Conservation (phyloP, 2,113 vertebrate species). For the Narcine bancroftii region DNA sequence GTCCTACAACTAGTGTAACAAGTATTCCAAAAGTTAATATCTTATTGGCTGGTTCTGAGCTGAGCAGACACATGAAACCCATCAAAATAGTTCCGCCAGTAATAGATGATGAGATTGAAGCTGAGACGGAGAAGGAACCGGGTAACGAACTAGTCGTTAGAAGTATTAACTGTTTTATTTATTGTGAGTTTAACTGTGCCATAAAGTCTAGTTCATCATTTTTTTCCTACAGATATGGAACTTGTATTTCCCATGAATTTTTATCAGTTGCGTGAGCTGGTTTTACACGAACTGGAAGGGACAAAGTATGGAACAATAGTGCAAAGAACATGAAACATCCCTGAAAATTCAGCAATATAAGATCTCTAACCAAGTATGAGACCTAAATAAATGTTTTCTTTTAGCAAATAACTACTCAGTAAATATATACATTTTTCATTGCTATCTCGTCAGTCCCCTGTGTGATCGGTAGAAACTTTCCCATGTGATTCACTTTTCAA, state of each 20-base stretch:
- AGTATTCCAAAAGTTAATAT: background rate
- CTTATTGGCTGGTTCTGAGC: background rate
- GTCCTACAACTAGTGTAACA: slow-evolving; percentile 38
- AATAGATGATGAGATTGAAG: background rate
- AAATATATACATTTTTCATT: slow-evolving; percentile 4
- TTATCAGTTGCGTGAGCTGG: background rate
- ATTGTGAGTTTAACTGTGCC: background rate
- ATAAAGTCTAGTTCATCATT: background rate
- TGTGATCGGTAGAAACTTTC: background rate
- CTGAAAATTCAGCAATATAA: background rate
- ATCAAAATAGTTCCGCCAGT: fast-evolving
- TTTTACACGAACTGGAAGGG: slow-evolving; percentile 7
- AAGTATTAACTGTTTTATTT: background rate
- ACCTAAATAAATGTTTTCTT: slow-evolving; percentile 21
- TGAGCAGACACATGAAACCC: slow-evolving; percentile 38
- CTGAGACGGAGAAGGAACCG: background rate
- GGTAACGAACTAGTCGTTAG: background rate
- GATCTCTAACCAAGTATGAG: background rate
- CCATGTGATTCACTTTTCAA: background rate
- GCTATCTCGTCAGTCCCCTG: background rate
- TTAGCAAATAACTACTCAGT: background rate
- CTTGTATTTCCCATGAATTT: slow-evolving; percentile 16
- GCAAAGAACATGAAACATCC: background rate
- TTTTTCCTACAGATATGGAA: background rate
- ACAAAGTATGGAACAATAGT: background rate